Base-by-base conservation (phyloP, 2,113 vertebrate species). In the Maccullochella peelii region DNA sequence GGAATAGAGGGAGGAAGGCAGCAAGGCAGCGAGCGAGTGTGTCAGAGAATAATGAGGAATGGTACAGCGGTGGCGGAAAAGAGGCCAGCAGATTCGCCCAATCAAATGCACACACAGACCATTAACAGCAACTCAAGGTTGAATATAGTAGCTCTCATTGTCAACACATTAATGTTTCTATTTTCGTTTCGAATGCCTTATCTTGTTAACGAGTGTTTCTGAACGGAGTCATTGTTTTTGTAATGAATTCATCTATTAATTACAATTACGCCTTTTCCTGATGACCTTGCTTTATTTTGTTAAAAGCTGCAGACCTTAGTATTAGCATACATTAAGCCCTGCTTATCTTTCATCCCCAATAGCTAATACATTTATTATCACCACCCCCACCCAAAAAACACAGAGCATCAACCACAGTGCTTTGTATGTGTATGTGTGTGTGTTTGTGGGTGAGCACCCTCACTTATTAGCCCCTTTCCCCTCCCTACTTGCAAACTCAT, bases 31-130 rank as follows among this genome's bases (percentile, higher is more conserved):
- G 69, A 84, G 81, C 44, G 78, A 75, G 84, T 83, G 82, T 94
- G 90, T 84, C 86, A 88, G 79, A 87, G 89, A 93, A 94, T 93
- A 94, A 94, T 92, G 90, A 92, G 93, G 82, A 91, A 94, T 93
- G 87, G 93, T 93, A 87, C 84, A 91, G 86, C 62, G 65, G 85
- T 79, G 86, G 86, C 55, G 2, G 80, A 66, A 83, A 85, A 85
- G 81, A 84, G 84, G 81, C 72, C 55, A 47, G 80, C 74, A 80
- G 44, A 77, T 82, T 90, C 2, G 2, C 33, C 86, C 65, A 92
- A 83, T 91, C 68, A 77, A 83, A 84, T 6, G 30, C 68, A 52
- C 65, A 69, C 30, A 70, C 44, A 33, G 25, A n/a, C 70, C 85
- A 72, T 76, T 77, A 77, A 54, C 58, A 52, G 75, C 63, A 38